phyloP scores from a whole-genome alignment of 2,113 vertebrate species.

The Gymnobelideus leadbeateri region DNA sequence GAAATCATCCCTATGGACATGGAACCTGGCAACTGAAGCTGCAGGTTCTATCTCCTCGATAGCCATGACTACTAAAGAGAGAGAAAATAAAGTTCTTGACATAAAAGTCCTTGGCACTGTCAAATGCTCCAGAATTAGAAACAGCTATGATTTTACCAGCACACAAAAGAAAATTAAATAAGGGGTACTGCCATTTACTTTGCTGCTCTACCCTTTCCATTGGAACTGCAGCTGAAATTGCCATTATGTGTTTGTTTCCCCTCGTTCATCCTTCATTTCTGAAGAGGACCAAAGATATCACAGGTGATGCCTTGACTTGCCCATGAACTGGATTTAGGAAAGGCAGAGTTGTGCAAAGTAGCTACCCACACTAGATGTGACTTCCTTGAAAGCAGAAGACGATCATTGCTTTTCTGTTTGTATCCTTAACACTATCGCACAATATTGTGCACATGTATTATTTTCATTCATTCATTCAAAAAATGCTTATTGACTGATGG shows the following conservation, averaged over 20 bases:
- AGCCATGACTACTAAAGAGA: neutral
- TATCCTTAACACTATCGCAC: neutral
- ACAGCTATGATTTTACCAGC: neutral
- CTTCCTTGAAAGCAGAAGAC: no score
- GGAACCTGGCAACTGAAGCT: neutral
- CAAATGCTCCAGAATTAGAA: neutral
- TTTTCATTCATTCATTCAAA: neutral
- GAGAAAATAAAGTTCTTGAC: neutral
- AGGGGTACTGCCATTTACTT: neutral
- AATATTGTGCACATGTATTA: neutral
- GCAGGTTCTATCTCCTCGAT: no score
- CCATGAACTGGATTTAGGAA: neutral
- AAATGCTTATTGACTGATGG: neutral
- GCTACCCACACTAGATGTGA: no score
- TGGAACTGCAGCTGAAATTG: neutral
- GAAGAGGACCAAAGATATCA: neutral
- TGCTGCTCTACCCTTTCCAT: neutral
- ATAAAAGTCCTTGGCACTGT: neutral
- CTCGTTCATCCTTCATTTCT: neutral
- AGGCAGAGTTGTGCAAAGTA: neutral
- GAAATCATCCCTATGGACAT: neutral
- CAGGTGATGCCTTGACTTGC: neutral
- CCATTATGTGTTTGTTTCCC: no score
- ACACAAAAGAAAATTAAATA: neutral
- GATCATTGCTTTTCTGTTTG: no score